Evolutionary conservation across 2,888 invertebrate genomes (phyloP).

Genomic region (Toxonevra muliebris): DNA sequence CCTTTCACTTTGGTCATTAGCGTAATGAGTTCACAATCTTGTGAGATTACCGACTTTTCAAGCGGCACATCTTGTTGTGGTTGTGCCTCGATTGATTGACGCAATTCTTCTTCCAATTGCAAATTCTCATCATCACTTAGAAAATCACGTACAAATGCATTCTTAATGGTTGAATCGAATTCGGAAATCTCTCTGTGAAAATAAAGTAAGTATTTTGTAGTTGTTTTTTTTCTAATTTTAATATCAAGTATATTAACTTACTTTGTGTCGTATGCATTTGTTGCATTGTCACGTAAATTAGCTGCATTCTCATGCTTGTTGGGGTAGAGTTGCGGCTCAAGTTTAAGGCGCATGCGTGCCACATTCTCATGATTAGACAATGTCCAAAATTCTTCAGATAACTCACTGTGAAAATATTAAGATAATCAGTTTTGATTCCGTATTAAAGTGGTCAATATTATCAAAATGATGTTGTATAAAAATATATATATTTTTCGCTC

Average conservation of each 20-base stretch:
- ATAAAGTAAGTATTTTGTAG: neutral
- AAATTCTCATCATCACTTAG: slow-evolving; percentile 65
- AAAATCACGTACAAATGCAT: slow-evolving; percentile 64
- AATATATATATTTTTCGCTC: neutral
- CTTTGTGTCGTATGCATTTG: slow-evolving; percentile 60
- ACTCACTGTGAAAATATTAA: slow-evolving; percentile 51
- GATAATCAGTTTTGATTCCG: neutral
- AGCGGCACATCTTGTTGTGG: slow-evolving; percentile 65
- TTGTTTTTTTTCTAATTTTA: neutral
- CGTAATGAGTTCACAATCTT: slow-evolving; percentile 72
- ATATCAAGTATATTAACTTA: slow-evolving; percentile 36
- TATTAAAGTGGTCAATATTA: neutral
- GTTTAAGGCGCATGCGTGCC: slow-evolving; percentile 71
- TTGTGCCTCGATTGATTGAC: slow-evolving; percentile 62
- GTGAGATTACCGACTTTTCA: slow-evolving; percentile 70
- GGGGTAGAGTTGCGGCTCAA: slow-evolving; percentile 69
- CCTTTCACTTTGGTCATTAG: slow-evolving; percentile 71
- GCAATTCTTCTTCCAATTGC: slow-evolving; percentile 66
- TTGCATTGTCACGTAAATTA: slow-evolving; percentile 69
- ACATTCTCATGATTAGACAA: slow-evolving; percentile 72
- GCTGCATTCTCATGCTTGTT: slow-evolving; percentile 70
- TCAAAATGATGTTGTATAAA: neutral
- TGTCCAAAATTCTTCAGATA: slow-evolving; percentile 68
- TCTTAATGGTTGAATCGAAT: slow-evolving; percentile 64
- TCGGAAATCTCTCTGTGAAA: slow-evolving; percentile 59